Percentiles rank a stretch among this genome's conserved stretches.
phyloP scores from a whole-genome alignment of 2,888 invertebrate genomes.

The Euproctis similis region DNA sequence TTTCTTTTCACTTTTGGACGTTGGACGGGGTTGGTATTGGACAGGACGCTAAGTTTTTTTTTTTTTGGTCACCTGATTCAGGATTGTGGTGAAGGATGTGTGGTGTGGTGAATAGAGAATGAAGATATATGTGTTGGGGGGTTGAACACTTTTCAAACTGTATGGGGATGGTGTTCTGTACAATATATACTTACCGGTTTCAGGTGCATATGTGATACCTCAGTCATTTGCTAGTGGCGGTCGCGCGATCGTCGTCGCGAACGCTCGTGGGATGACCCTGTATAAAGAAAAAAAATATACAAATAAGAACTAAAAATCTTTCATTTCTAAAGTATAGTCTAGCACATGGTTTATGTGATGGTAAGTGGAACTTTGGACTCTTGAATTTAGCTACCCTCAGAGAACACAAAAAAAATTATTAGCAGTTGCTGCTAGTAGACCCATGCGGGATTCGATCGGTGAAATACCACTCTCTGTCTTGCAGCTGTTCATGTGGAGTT shows the following conservation, averaged over 20 bases:
- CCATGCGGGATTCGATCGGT: too few species aligned
- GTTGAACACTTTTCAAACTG: conserved; percentile 13
- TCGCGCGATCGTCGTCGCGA: conserved; percentile 65
- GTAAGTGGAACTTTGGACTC: too few species aligned
- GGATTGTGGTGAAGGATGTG: conserved; percentile 8
- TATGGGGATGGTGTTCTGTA: conserved; percentile 11
- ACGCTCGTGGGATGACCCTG: conserved; percentile 61
- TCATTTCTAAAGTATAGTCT: too few species aligned
- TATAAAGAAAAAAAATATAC: too few species aligned
- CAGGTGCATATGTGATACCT: conserved; percentile 73
- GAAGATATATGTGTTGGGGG: conserved; percentile 10
- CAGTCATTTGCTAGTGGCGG: conserved; percentile 66
- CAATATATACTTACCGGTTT: conserved; percentile 59
- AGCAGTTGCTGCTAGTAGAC: too few species aligned
- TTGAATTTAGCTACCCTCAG: too few species aligned
- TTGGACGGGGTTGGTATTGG: conserved; percentile 28
- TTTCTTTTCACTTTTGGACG: too few species aligned
- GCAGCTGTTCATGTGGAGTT: too few species aligned
- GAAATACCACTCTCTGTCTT: too few species aligned
- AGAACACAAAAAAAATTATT: too few species aligned
- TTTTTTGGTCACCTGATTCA: conserved; percentile 7
- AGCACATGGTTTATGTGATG: too few species aligned
- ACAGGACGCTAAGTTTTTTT: conserved; percentile 17
- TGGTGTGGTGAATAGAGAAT: conserved; percentile 13
- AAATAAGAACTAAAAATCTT: too few species aligned